Base-by-base conservation (phyloP, 2,797 vertebrate species). In the Xenopus petersii region DNA sequence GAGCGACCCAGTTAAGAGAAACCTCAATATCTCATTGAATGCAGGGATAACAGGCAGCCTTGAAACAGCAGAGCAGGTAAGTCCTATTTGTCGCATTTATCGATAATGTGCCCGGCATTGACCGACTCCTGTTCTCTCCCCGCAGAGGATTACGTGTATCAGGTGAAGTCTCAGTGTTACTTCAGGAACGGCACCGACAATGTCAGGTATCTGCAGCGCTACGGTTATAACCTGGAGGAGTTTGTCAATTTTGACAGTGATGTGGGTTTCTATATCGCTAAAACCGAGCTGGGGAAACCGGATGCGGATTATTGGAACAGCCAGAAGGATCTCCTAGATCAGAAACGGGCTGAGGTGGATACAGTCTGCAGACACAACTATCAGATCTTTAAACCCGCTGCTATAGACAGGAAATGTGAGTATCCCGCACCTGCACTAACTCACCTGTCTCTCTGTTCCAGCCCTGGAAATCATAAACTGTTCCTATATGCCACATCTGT, bases 261-360 rank as follows among this genome's bases (percentile, higher is more conserved):
- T 0, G 0, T 71, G 42, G 74, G 54, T 12, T 0, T 0, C 0
- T 68, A 0, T 0, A 26, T 65, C 66, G 58, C 59, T 0, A 55
- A 75, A 51, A 64, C 0, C 0, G 21, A 11, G 17, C n/a, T 42
- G 76, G 76, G 73, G 0, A 16, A 60, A 47, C 0, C 1, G 0
- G n/a, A 0, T 21, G 21, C n/a, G 1, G 0, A 71, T 0, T 0
- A 0, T 3, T 65, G 26, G 59, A 74, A 79, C 71, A 46, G 10
- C 3, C 3, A 26, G 1, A 7, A 12, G 56, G 70, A 80, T 1
- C 0, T 55, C n/a, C 17, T 51, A 77, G 73, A 55, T 48, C 8
- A 21, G 11, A 2, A 0, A 51, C n/a, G 13, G 68, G 36, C 55
- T 1, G 1, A 0, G 0, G 11, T 30, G 71, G 73, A 70, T 15